A percentile compares a stretch with the other conserved stretches of the same genome.
Conservation (phyloP, 2,888 invertebrate species). For the Julus scanicus region DNA sequence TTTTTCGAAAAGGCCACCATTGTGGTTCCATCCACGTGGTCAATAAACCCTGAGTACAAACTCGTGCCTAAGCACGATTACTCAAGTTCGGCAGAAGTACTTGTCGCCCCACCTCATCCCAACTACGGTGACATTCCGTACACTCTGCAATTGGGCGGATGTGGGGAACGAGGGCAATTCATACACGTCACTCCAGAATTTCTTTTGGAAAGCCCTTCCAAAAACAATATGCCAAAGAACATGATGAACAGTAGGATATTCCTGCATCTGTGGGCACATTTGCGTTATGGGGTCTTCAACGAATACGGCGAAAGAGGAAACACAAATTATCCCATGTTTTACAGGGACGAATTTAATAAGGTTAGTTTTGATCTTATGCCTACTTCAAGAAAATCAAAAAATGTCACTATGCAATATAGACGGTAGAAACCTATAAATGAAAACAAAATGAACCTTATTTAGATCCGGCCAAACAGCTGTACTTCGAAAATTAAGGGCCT, state of each 20-base stretch:
- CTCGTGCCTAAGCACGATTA: slow-evolving; percentile 16
- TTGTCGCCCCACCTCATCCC: slow-evolving; percentile 62
- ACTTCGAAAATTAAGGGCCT: slow-evolving; percentile 7
- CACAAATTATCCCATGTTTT: slow-evolving; percentile 59
- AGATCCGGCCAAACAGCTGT: slow-evolving; percentile 49
- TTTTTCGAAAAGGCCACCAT: slow-evolving; percentile 63
- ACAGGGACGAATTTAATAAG: slow-evolving; percentile 53
- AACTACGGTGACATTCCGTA: slow-evolving; percentile 61
- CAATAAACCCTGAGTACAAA: slow-evolving; percentile 54
- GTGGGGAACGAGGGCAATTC: slow-evolving; percentile 62
- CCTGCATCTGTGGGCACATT: slow-evolving; percentile 63
- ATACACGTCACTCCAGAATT: slow-evolving; percentile 61
- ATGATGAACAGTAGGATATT: slow-evolving; percentile 58
- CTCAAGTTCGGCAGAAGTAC: slow-evolving; percentile 51
- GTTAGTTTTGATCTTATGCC: background rate
- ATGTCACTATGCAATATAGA: too few relatives aligned
- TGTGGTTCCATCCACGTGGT: slow-evolving; percentile 63
- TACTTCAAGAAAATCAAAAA: too few relatives aligned
- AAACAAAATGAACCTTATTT: background rate
- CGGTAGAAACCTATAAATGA: too few relatives aligned
- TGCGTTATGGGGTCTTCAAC: slow-evolving; percentile 62
- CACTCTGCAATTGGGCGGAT: slow-evolving; percentile 62
- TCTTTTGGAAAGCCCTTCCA: slow-evolving; percentile 18
- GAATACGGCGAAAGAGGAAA: slow-evolving; percentile 61
- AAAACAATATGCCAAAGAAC: background rate